Evolutionary conservation across 2,888 invertebrate genomes (phyloP).

Genomic region (Lucinisca nassula): DNA sequence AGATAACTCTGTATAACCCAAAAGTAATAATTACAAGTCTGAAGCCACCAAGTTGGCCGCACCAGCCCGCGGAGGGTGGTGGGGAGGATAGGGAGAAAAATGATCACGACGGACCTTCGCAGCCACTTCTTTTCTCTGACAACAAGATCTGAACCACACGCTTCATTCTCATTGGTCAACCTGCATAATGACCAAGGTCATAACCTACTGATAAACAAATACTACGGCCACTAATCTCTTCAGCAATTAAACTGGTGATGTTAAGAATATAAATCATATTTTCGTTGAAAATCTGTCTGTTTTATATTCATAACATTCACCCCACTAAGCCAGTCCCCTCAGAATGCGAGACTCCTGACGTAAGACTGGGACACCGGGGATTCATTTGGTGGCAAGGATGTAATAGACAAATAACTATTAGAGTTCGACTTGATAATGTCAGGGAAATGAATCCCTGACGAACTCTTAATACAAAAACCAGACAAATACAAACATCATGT

Average conservation of each 20-base stretch:
- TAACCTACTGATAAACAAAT: not conserved
- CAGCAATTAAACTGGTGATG: not conserved
- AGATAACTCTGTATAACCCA: not conserved
- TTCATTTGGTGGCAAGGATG: not conserved
- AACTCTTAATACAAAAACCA: not conserved
- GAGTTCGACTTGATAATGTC: not conserved
- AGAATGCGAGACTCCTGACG: too few species aligned
- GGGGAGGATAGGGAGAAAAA: not conserved
- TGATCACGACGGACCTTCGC: not conserved
- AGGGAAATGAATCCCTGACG: not conserved
- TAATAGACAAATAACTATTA: not conserved
- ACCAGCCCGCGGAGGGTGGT: not conserved
- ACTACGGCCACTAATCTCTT: not conserved
- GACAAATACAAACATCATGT: not conserved
- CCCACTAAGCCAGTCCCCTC: too few species aligned
- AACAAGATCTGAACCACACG: not conserved
- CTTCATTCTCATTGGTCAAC: not conserved
- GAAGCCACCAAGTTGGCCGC: constrained; percentile 5
- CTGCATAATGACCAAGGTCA: not conserved
- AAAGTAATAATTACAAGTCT: not conserved
- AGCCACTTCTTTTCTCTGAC: not conserved
- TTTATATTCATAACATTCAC: not conserved
- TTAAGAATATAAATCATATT: not conserved
- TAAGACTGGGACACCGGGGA: not conserved
- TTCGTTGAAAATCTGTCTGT: not conserved